A percentile compares a stretch with the other conserved stretches of the same genome.
Evolutionary conservation across 2,113 vertebrate genomes (phyloP).

Genomic region (Clarias batrachus): DNA sequence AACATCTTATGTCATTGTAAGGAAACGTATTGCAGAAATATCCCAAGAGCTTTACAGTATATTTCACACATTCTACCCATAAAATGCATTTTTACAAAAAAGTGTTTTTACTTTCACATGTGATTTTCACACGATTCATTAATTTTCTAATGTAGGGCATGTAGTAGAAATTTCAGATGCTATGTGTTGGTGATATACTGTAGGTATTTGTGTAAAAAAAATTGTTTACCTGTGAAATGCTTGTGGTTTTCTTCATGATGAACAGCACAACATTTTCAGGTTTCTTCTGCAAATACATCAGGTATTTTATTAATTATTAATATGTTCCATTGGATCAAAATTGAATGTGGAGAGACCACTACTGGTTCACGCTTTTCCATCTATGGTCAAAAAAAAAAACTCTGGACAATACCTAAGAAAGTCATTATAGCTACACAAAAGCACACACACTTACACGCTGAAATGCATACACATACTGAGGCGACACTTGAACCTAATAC

Average conservation of each 20-base stretch:
- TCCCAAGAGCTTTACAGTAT: background rate
- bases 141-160: background rate
- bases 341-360: slow-evolving; percentile 53
- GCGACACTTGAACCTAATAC: slow-evolving; percentile 47
- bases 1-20: background rate
- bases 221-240: background rate
- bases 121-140: background rate
- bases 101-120: background rate
- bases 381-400: background rate
- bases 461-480: slow-evolving; percentile 46
- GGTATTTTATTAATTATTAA: background rate
- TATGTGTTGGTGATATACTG: background rate
- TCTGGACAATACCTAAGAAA: slow-evolving; percentile 10
- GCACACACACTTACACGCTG: slow-evolving; percentile 24
- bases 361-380: background rate
- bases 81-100: background rate
- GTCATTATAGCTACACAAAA: slow-evolving; percentile 29
- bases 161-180: background rate
- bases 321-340: slow-evolving; percentile 10
- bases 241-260: background rate
- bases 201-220: background rate
- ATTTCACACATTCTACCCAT: background rate
- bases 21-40: background rate
- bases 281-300: background rate
- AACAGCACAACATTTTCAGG: background rate